Conservation (phyloP, 1,140 invertebrate species). For the Zaprionus vittiger region DNA sequence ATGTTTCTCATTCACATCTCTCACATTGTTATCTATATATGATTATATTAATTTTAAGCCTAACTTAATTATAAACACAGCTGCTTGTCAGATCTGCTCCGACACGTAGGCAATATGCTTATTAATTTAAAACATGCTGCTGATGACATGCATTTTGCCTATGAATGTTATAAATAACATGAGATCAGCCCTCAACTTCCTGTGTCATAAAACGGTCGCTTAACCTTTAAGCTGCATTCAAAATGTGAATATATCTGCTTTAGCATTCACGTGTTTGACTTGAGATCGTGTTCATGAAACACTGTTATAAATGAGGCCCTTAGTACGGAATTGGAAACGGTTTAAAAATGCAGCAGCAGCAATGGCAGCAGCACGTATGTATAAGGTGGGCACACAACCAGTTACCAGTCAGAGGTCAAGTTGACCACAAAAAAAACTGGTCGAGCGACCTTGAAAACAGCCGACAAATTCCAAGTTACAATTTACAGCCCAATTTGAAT, state of each 20-base stretch:
- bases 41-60: neutral
- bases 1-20: neutral
- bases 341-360: slow-evolving; percentile 51
- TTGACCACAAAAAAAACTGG: slow-evolving; percentile 44
- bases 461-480: slow-evolving; percentile 69
- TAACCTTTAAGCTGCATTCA: slow-evolving; percentile 7
- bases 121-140: slow-evolving; percentile 5
- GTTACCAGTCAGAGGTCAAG: slow-evolving; percentile 46
- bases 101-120: slow-evolving; percentile 23
- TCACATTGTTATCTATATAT: neutral
- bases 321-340: slow-evolving; percentile 50
- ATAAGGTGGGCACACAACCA: slow-evolving; percentile 9
- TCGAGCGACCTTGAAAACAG: slow-evolving; percentile 69
- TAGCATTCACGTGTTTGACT: too few species aligned
- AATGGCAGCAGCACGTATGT: slow-evolving; percentile 13
- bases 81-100: slow-evolving; percentile 3
- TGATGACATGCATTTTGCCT: slow-evolving; percentile 12
- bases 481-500: slow-evolving; percentile 74
- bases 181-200: slow-evolving; percentile 33
- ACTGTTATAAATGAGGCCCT: slow-evolving; percentile 8
- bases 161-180: slow-evolving; percentile 15
- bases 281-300: slow-evolving; percentile 1
- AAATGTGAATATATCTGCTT: slow-evolving; percentile 13
- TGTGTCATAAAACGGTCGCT: slow-evolving; percentile 26
- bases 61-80: slow-evolving; percentile 10